These are phyloP conservation scores for Discoglossus pictus DNA, from an alignment of 2,797 vertebrate species.

Conservation along the genomic window DNA sequence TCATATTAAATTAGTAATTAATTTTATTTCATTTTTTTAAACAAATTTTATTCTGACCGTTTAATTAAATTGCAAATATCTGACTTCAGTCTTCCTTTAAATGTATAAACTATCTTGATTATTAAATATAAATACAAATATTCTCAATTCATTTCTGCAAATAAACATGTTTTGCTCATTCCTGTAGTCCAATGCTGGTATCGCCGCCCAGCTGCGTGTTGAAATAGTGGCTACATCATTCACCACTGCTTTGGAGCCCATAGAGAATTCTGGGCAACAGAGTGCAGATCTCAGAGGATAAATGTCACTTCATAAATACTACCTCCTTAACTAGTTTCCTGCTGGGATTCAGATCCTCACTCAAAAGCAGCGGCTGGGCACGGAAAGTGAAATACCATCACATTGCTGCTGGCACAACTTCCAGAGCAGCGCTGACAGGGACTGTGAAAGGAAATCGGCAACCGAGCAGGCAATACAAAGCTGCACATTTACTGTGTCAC, in stretches of 20 bases:
- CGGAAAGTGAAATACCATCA: conserved; percentile 32
- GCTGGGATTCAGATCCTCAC: conserved; percentile 21
- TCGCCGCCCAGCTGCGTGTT: no score
- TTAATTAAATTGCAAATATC: no score
- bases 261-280: conserved; percentile 16
- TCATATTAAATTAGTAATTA: no score
- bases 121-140: no score
- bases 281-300: conserved; percentile 31
- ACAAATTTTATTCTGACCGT: no score
- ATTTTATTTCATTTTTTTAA: no score
- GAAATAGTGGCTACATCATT: conserved; percentile 14
- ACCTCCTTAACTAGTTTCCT: conserved; percentile 46
- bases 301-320: conserved; percentile 40
- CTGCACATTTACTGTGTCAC: no score
- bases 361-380: conserved; percentile 17
- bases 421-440: conserved; percentile 25
- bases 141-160: no score
- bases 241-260: conserved; percentile 1
- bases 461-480: conserved; percentile 7
- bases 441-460: conserved; percentile 15
- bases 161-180: no score
- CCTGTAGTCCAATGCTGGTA: no score
- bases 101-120: no score
- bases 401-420: conserved; percentile 14
- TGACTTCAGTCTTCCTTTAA: no score